phyloP scores from a whole-genome alignment of 1,140 invertebrate species.

The Contarinia nasturtii region DNA sequence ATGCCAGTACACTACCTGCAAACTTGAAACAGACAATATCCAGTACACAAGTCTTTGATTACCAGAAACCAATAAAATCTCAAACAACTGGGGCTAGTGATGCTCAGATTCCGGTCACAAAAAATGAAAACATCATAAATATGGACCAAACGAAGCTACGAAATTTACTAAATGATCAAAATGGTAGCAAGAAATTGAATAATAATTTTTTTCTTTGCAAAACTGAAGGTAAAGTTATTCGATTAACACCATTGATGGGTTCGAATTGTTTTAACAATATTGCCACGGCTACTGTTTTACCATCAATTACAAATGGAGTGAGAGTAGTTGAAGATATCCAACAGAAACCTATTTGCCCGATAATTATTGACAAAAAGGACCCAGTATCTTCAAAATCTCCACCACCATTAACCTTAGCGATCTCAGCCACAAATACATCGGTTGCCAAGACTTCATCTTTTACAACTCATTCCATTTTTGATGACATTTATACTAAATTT shows the following conservation, averaged over 20 bases:
- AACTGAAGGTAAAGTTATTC: conserved; percentile 31
- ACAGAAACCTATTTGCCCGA: conserved; percentile 6
- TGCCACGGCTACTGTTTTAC: background rate
- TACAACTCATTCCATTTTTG: conserved; percentile 29
- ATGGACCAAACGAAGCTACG: no score
- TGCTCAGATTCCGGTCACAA: no score
- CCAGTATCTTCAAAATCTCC: conserved; percentile 19
- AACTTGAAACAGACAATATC: no score
- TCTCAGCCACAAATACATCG: conserved; percentile 10
- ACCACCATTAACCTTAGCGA: conserved; percentile 6
- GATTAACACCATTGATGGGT: conserved; percentile 28
- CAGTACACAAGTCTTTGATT: no score
- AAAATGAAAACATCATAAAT: no score
- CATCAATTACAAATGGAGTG: background rate
- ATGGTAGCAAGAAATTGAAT: background rate
- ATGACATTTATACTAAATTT: conserved; percentile 32
- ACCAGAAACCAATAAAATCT: no score
- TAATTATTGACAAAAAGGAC: conserved; percentile 18
- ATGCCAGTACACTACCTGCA: no score
- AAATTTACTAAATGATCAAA: background rate
- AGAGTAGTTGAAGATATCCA: background rate
- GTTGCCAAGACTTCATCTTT: conserved; percentile 20
- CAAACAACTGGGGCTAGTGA: no score
- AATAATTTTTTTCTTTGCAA: conserved; percentile 30
- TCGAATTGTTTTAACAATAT: conserved; percentile 17